Evolutionary conservation across 2,888 invertebrate species (phyloP), one percentile per base, ranked within the genome.

Genomic region (Meiosimyza platycephala): DNA sequence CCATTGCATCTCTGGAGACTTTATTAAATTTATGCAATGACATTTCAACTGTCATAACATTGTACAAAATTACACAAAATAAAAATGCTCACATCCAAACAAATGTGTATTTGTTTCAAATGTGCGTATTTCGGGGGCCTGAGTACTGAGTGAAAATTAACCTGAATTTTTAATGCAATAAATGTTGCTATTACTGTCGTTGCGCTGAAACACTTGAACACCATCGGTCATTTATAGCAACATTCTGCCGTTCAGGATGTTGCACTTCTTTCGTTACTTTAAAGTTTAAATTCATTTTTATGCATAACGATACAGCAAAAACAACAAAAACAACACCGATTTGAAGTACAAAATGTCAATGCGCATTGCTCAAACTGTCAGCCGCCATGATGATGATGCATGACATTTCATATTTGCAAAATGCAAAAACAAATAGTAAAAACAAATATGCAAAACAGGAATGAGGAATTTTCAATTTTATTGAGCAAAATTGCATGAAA

Each of bases 401-500:
- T 60, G 28, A 40, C 9, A 40, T 40, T 40, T 40, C 40, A 40
- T 40, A 40, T 40, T 40, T 40, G 40, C 40, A 40, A 40, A 40
- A 9, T 40, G 40, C 9, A 40, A 40, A 40, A 40, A 40, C 7
- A 7, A 40, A 40, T 7, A 6, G 40, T 9, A 40, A 40, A 40
- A 40, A 40, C 9, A 40, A 40, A 40, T 40, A 28, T 28, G 28
- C 28, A 28, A 28, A 28, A 28, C 4, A 28, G 0, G 40, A 40
- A 40, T 40, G 9, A 2, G 28, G 15, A 63, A 16, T 13, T 16
- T 51, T 33, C 51, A 60, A 47, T 51, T 62, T 60, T 60, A 68
- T 69, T 62, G 69, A 69, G 40, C 18, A 33, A 28, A 69, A 62
- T 22, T 60, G 33, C 33, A 28, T n/a, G 11, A 51, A 40, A n/a